These are phyloP conservation scores for Planiliza haematocheilus DNA, from an alignment of 2,113 vertebrate species.

Conservation along the genomic window DNA sequence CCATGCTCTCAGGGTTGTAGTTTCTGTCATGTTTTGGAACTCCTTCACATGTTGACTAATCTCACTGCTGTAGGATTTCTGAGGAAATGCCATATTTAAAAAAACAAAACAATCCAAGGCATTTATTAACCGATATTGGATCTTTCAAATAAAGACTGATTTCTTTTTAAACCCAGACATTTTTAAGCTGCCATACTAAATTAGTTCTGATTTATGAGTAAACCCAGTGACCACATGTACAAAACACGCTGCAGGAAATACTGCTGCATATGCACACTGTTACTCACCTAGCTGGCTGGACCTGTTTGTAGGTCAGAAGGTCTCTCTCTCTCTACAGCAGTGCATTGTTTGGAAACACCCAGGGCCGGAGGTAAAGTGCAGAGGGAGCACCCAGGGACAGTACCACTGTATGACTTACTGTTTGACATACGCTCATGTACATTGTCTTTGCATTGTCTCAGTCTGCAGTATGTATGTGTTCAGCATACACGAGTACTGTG, in stretches of 20 bases:
- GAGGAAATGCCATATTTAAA: too few species aligned
- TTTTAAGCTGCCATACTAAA: neutral
- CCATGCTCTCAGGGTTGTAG: too few species aligned
- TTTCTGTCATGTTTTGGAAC: too few species aligned
- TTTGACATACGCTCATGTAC: slow-evolving; percentile 37
- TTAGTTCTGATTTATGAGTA: neutral
- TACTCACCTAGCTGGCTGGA: slow-evolving; percentile 46
- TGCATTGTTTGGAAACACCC: slow-evolving; percentile 71
- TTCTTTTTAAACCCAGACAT: too few species aligned
- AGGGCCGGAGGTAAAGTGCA: slow-evolving; percentile 57
- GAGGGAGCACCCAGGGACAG: slow-evolving; percentile 56
- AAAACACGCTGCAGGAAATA: slow-evolving; percentile 38
- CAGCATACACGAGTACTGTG: slow-evolving; percentile 62
- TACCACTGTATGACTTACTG: slow-evolving; percentile 56
- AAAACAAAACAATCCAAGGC: too few species aligned
- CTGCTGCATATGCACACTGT: slow-evolving; percentile 39
- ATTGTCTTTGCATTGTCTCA: slow-evolving; percentile 65
- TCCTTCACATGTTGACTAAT: too few species aligned
- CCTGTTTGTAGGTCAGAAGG: slow-evolving; percentile 71
- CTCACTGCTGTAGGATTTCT: too few species aligned
- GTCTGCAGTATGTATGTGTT: slow-evolving; percentile 61
- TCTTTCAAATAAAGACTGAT: too few species aligned
- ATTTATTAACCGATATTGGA: too few species aligned
- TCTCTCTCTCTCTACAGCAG: slow-evolving; percentile 52
- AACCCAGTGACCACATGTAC: slow-evolving; percentile 33